A percentile compares a stretch with the other conserved stretches of the same genome.
Evolutionary conservation across 2,888 invertebrate species (phyloP).

Genomic region (Lissocephala sabroskyi): DNA sequence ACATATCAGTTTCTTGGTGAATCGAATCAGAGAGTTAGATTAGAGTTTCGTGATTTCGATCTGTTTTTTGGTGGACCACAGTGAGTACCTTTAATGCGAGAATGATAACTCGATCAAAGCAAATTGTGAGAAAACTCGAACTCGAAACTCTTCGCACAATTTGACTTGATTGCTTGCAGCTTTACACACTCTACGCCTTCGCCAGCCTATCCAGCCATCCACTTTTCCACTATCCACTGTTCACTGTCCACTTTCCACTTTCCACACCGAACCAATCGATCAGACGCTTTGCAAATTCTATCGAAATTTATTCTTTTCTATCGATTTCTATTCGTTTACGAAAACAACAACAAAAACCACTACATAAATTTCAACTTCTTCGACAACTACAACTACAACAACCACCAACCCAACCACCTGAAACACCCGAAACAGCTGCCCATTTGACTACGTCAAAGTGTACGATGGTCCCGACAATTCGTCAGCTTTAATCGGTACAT

Average conservation of each 20-base stretch:
- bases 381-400: slow-evolving; percentile 12
- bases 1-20: slow-evolving; percentile 94
- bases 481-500: slow-evolving; percentile 93
- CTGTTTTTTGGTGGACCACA: slow-evolving; percentile 98
- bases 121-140: slow-evolving; percentile 22
- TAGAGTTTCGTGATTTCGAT: slow-evolving; percentile 98
- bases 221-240: no score
- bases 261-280: slow-evolving; percentile 30
- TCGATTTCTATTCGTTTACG: slow-evolving; percentile 17
- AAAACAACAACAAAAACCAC: slow-evolving; percentile 16
- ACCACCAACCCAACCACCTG: slow-evolving; percentile 7
- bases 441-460: slow-evolving; percentile 97
- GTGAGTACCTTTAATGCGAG: slow-evolving; percentile 78
- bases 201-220: no score
- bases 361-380: no score
- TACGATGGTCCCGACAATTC: slow-evolving; percentile 94
- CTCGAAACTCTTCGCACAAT: slow-evolving; percentile 7
- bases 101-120: slow-evolving; percentile 35
- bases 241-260: no score
- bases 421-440: slow-evolving; percentile 81
- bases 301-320: slow-evolving; percentile 12
- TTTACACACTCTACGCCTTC: no score
- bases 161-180: slow-evolving; percentile 47
- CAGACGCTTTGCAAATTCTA: no score
- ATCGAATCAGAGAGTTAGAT: slow-evolving; percentile 90